Base-by-base conservation (phyloP, 1,140 invertebrate species). In the Pissodes strobi region DNA sequence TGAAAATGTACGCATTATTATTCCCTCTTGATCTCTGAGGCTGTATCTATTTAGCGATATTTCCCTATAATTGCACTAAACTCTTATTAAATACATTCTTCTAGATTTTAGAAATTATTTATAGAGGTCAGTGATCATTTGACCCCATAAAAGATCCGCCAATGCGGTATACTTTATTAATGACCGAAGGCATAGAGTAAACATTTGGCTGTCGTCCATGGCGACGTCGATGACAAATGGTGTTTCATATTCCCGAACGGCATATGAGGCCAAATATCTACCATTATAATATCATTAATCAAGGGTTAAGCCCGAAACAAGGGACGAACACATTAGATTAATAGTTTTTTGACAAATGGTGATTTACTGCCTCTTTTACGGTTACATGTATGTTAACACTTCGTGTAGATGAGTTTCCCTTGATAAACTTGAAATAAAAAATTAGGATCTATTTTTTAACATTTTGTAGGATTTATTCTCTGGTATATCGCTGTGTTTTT, bases 301-400 rank as follows among this genome's bases (percentile, higher is more conserved):
- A 61, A 61, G 58, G 58, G 58, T 41, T 49, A 51, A 25, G 58
- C 34, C 48, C 56, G 43, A 48, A 61, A 49, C 46, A 61, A 49
- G 58, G 58, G 46, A 21, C 58, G 45, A 61, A 41, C 58, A 61
- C 58, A 51, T 61, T 61, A 61, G 58, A 61, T 61, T 51, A 61
- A 61, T 61, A 61, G 58, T 61, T 61, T n/a, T 61, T 61, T 61
- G 58, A 61, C 58, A 61, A 61, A 61, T 61, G 58, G 58, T 61
- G 58, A 61, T 61, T 61, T 61, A 61, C 58, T 51, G 58, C 46
- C 58, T 51, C 58, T 46, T 61, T 51, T 51, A 46, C 41, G 58
- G 58, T 46, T 61, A 61, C 58, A 61, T 41, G 58, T 61, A 46
- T 61, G 58, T 61, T 61, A 61, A 61, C 58, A 61, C 58, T 61